These are phyloP conservation scores for Turritopsis dohrnii DNA, from an alignment of 30 jellyfish, hydroid and myxozoan genomes.

Conservation along the genomic window DNA sequence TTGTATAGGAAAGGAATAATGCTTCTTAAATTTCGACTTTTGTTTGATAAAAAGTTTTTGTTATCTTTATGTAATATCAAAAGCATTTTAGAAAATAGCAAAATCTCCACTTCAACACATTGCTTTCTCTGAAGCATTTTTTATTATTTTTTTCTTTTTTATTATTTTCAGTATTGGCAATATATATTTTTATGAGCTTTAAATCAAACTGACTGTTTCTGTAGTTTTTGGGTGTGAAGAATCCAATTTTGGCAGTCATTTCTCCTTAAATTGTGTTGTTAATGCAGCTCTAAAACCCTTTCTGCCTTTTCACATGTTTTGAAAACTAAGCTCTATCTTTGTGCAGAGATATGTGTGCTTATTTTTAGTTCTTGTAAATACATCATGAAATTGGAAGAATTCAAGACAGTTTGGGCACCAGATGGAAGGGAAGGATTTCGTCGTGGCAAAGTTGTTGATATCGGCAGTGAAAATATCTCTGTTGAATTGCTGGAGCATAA, in stretches of 20 bases:
- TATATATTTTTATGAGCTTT: no score
- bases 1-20: not conserved
- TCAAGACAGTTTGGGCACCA: conserved; percentile 92
- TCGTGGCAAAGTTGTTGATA: conserved; percentile 79
- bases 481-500: conserved; percentile 78
- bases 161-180: no score
- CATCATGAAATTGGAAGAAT: conserved; percentile 36
- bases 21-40: not conserved
- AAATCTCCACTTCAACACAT: not conserved
- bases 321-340: no score
- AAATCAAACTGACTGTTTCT: no score
- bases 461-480: conserved; percentile 79
- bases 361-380: not conserved
- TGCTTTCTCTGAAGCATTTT: not conserved
- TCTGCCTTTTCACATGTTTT: no score
- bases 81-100: not conserved
- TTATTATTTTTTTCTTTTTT: not conserved
- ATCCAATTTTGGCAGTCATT: not conserved
- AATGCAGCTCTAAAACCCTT: no score
- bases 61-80: not conserved
- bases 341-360: not conserved
- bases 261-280: no score
- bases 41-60: not conserved
- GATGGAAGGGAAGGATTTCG: conserved; percentile 75
- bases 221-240: no score